These are phyloP conservation scores for Bolborhynchus lineola DNA, from an alignment of 2,113 vertebrate species.

Conservation along the genomic window DNA sequence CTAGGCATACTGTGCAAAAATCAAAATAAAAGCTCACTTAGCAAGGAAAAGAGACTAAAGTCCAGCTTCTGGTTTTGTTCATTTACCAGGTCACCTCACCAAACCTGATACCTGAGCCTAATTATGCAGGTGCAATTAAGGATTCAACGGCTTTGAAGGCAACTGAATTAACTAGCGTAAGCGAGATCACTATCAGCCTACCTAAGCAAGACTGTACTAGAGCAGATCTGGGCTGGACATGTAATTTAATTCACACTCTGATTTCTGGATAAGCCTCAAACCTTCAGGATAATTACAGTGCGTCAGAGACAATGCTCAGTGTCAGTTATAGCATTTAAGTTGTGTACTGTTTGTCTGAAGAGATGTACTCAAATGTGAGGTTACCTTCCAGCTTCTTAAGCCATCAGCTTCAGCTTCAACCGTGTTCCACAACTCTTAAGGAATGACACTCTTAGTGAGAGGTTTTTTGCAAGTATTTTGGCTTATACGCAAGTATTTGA, in stretches of 20 bases:
- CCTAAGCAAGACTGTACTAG: not conserved
- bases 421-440: not conserved
- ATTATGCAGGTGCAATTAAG: not conserved
- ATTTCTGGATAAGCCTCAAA: not conserved
- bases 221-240: not conserved
- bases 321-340: not conserved
- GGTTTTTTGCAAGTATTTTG: not conserved
- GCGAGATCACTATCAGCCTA: conserved; percentile 5
- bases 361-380: not conserved
- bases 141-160: not conserved
- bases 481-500: not conserved
- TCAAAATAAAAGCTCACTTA: not conserved
- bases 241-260: not conserved
- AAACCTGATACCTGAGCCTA: not conserved
- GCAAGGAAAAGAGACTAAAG: not conserved
- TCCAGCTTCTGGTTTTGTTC: not conserved
- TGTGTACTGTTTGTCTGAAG: not conserved
- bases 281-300: not conserved
- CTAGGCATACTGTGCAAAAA: not conserved
- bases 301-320: not conserved
- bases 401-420: not conserved
- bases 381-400: not conserved
- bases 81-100: not conserved
- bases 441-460: not conserved
- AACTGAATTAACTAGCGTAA: not conserved